Conservation (phyloP, 2,797 vertebrate species). For the Rhinatrema bivittatum region DNA sequence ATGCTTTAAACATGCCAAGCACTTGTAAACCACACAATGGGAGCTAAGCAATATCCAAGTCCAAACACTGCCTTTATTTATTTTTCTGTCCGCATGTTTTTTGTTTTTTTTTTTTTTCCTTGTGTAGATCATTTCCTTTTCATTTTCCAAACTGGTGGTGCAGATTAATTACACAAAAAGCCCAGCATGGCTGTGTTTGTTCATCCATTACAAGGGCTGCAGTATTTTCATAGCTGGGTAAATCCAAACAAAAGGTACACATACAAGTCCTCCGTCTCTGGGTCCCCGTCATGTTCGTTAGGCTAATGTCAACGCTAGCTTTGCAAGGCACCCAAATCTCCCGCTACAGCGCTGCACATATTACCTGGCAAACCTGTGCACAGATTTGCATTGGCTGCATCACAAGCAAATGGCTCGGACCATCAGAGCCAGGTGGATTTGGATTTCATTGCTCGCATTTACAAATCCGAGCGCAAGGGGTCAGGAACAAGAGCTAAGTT, state of each 20-base stretch:
- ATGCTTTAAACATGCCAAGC: no score
- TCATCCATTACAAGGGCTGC: background rate
- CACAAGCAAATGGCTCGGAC: no score
- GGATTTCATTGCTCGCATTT: no score
- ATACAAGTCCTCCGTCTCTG: constrained; percentile 2
- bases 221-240: constrained; percentile 16
- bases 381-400: no score
- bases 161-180: constrained; percentile 5
- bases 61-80: no score
- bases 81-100: background rate
- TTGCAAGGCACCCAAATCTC: constrained; percentile 1
- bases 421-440: no score
- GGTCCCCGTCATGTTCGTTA: constrained; percentile 4
- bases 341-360: background rate
- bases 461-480: no score
- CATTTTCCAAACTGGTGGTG: constrained; percentile 4
- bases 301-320: background rate
- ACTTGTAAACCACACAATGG: no score
- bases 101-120: background rate
- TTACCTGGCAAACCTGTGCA: no score
- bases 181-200: background rate
- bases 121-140: background rate
- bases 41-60: no score
- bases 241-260: constrained; percentile 13
- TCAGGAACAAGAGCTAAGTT: no score